Base-by-base conservation (phyloP, 2,888 invertebrate genomes). In the Pammene aurita region DNA sequence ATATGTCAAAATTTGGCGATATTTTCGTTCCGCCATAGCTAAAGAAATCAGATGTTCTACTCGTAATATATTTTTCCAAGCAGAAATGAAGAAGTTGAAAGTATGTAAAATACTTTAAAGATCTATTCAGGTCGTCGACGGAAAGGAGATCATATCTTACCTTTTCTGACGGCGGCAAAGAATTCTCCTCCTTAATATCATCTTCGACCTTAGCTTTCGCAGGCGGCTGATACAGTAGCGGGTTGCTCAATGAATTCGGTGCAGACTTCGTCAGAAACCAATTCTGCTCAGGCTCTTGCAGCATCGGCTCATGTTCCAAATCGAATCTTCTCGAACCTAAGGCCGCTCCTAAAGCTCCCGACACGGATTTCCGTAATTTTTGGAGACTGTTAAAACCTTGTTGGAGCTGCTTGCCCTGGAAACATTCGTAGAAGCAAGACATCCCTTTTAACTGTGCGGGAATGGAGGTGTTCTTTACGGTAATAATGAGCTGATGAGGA, bases 221-320 rank as follows among this genome's bases (percentile, higher is more conserved):
- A 1, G 85, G 83, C 50, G 84, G 83, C 74, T 85, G 80, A 75
- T 84, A 85, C 75, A 92, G 75, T 71, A 93, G 81, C 1, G 93
- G 94, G 76, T 95, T 95, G 76, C 95, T 95, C 77, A 96, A 84
- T 0, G 96, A 96, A 82, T 95, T 96, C 1, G 96, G 96, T 0
- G 96, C 96, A 13, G 96, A 96, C 77, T 96, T 94, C 68, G 96
- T 96, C 42, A 97, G 85, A 77, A 97, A 94, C 97, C 97, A 97
- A 83, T 97, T 97, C 76, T 89, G 90, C 74, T 92, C 91, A 0
- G 88, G 87, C 72, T 91, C 92, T 68, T 92, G 90, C n/a, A 90
- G 76, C 85, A 90, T 92, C 0, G 90, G 89, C 74, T 91, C 92
- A 71, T 93, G 93, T 61, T 94, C 93, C 44, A 90, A 67, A 50